Evolutionary conservation across 1,140 invertebrate genomes (phyloP).

Genomic region (Lordiphosa stackelbergi): DNA sequence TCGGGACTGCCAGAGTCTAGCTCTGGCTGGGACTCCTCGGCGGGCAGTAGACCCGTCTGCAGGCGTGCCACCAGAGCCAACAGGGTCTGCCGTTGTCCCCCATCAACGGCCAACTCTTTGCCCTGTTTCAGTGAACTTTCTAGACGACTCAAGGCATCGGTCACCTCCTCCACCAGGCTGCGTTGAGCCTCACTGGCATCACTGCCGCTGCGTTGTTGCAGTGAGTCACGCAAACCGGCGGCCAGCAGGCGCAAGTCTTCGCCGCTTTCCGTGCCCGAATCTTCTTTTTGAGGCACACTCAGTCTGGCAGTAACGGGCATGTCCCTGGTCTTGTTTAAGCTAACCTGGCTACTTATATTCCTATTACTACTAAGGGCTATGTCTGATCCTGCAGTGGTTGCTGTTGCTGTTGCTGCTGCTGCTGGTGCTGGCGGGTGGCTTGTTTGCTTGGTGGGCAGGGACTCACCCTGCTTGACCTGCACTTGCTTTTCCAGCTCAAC

Average conservation of each 20-base stretch:
- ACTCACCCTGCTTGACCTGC: constrained; percentile 56
- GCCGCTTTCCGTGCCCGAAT: constrained; percentile 84
- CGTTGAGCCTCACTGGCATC: constrained; percentile 52
- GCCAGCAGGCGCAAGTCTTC: constrained; percentile 80
- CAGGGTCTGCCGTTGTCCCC: constrained; percentile 81
- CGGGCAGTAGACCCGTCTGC: constrained; percentile 82
- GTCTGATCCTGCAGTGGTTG: constrained; percentile 19
- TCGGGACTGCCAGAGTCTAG: constrained; percentile 18
- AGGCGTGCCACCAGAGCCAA: constrained; percentile 86
- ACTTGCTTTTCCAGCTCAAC: constrained; percentile 49
- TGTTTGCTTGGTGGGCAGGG: constrained; percentile 27
- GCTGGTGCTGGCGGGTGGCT: constrained; percentile 8
- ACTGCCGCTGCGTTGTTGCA: constrained; percentile 56
- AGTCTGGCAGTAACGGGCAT: constrained; percentile 24
- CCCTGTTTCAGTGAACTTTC: constrained; percentile 83
- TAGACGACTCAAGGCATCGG: constrained; percentile 85
- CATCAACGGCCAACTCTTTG: constrained; percentile 78
- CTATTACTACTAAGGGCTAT: constrained; percentile 16
- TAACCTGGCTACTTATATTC: constrained; percentile 55
- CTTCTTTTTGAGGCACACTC: constrained; percentile 77
- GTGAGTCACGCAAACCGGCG: constrained; percentile 66
- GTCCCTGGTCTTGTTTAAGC: constrained; percentile 15
- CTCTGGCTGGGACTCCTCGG: constrained; percentile 68
- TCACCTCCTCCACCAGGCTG: constrained; percentile 85
- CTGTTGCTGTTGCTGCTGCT: constrained; percentile 18